Evolutionary conservation across 2,113 vertebrate genomes (phyloP).

Genomic region (Corythoichthys intestinalis): DNA sequence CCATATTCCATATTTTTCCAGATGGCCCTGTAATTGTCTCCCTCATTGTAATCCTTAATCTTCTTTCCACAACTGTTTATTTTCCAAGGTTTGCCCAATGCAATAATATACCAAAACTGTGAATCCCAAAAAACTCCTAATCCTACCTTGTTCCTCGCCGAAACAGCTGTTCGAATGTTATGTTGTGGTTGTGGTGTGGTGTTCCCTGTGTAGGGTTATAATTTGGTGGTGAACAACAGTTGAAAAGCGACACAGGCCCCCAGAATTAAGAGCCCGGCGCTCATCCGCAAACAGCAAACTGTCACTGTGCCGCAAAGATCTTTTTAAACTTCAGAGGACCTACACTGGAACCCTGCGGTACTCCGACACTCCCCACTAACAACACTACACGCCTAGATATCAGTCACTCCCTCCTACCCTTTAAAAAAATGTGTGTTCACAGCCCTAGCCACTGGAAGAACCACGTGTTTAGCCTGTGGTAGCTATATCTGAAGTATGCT

Average conservation of each 20-base stretch:
- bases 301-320: conserved; percentile 60
- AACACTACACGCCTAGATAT: conserved; percentile 27
- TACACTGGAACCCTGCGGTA: conserved; percentile 43
- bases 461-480: conserved; percentile 35
- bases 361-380: conserved; percentile 49
- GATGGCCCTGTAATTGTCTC: background rate
- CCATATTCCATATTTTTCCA: background rate
- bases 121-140: conserved; percentile 39
- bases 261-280: conserved; percentile 46
- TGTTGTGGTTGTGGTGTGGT: conserved; percentile 46
- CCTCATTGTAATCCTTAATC: conserved; percentile 5
- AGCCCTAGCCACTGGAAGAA: conserved; percentile 8
- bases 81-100: conserved; percentile 41
- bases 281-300: conserved; percentile 55
- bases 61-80: conserved; percentile 25
- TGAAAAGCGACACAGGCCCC: conserved; percentile 53
- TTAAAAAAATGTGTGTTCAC: conserved; percentile 10
- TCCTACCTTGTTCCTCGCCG: conserved; percentile 38
- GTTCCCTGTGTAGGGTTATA: conserved; percentile 50
- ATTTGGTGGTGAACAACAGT: conserved; percentile 56
- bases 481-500: conserved; percentile 32
- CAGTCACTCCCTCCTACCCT: background rate
- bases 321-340: conserved; percentile 34
- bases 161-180: conserved; percentile 58
- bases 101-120: conserved; percentile 40